Evolutionary conservation across 2,888 invertebrate species (phyloP).

Genomic region (Protophormia terraenovae): DNA sequence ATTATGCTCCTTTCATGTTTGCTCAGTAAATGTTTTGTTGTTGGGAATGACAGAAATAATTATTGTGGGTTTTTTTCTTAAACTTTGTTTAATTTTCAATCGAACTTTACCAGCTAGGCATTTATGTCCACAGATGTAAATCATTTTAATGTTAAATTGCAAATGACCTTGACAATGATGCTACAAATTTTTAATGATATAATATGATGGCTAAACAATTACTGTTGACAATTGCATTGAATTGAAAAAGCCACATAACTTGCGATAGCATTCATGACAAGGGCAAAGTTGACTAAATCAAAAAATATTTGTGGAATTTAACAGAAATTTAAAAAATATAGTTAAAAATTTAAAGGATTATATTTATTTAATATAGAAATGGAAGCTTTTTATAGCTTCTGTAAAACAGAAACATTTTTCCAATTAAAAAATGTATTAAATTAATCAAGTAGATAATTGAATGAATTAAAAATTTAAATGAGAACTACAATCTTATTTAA

Average conservation of each 20-base stretch:
- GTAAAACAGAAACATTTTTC: too few relatives aligned
- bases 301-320: not conserved
- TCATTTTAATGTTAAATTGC: not conserved
- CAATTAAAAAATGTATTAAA: too few relatives aligned
- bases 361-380: too few relatives aligned
- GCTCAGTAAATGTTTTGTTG: too few relatives aligned
- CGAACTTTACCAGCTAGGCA: not conserved
- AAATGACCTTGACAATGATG: not conserved
- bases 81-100: not conserved
- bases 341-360: too few relatives aligned
- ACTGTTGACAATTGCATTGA: not conserved
- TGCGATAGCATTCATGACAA: not conserved
- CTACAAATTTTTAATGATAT: not conserved
- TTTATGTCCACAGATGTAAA: not conserved
- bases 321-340: not conserved
- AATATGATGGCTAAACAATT: not conserved
- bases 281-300: not conserved
- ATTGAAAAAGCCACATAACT: not conserved
- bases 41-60: not conserved
- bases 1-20: conserved; percentile 18
- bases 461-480: too few relatives aligned
- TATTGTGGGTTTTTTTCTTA: not conserved
- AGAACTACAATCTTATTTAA: too few relatives aligned
- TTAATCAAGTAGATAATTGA: too few relatives aligned
- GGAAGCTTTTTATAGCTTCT: too few relatives aligned